Conservation (phyloP, 2,113 vertebrate species). For the Myiozetetes cayanensis region DNA sequence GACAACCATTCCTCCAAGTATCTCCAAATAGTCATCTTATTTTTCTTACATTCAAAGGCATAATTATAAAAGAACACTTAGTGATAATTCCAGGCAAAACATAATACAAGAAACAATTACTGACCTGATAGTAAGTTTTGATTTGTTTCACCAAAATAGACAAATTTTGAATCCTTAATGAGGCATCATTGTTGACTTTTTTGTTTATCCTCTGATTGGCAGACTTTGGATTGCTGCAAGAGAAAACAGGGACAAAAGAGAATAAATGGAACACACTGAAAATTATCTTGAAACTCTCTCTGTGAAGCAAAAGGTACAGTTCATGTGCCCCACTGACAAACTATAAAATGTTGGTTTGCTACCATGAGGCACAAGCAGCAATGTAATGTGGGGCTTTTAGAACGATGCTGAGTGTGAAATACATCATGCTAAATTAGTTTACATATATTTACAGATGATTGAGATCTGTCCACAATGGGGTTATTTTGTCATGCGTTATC, state of each 20-base stretch:
- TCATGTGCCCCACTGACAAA: neutral
- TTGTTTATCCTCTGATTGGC: constrained; percentile 92
- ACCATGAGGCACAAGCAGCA: neutral
- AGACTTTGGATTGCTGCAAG: constrained; percentile 88
- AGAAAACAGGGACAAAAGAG: neutral
- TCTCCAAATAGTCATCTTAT: neutral
- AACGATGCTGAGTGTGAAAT: neutral
- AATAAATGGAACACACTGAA: neutral
- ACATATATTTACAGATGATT: neutral
- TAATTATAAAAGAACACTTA: neutral
- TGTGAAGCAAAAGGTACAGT: neutral
- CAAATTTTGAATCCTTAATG: constrained; percentile 92
- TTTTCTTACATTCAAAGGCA: neutral
- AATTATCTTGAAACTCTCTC: neutral
- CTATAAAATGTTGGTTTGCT: neutral
- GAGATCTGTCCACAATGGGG: neutral
- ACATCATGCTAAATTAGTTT: neutral
- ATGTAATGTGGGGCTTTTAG: neutral
- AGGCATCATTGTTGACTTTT: constrained; percentile 94
- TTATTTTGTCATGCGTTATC: neutral
- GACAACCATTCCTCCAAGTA: neutral
- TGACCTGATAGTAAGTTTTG: constrained; percentile 96
- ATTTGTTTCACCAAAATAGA: constrained; percentile 92
- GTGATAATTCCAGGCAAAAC: neutral
- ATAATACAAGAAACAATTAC: neutral